phyloP scores from a whole-genome alignment of 2,888 invertebrate species.

The Euzetes globulus region DNA sequence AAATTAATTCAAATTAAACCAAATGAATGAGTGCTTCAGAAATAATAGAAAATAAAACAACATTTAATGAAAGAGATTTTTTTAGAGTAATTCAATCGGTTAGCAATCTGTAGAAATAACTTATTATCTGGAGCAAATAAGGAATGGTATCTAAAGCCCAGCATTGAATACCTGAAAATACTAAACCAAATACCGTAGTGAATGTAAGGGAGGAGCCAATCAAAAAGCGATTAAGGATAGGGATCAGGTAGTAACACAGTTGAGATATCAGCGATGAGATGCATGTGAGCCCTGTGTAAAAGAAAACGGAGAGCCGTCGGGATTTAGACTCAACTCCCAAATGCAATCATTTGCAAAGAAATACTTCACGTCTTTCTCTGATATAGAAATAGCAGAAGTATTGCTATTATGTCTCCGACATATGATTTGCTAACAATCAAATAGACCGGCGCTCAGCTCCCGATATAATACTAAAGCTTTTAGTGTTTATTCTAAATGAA shows the following conservation, averaged over 20 bases:
- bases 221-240: constrained; percentile 18
- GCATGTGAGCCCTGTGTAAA: background rate
- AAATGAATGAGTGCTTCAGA: background rate
- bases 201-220: constrained; percentile 17
- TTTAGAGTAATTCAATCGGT: background rate
- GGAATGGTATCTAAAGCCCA: background rate
- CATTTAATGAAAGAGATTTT: no score
- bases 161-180: constrained; percentile 12
- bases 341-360: constrained; percentile 19
- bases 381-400: constrained; percentile 8
- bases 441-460: background rate
- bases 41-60: background rate
- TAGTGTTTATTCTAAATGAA: background rate
- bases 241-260: constrained; percentile 13
- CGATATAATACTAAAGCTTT: background rate
- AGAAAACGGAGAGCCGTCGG: background rate
- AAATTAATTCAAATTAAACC: background rate
- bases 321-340: constrained; percentile 22
- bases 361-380: background rate
- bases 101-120: background rate
- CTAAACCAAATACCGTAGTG: constrained; percentile 6
- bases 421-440: constrained; percentile 5
- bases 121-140: background rate
- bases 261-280: background rate
- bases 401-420: constrained; percentile 2